Conservation (phyloP, 1,140 invertebrate species). For the Temnothorax longispinosus region DNA sequence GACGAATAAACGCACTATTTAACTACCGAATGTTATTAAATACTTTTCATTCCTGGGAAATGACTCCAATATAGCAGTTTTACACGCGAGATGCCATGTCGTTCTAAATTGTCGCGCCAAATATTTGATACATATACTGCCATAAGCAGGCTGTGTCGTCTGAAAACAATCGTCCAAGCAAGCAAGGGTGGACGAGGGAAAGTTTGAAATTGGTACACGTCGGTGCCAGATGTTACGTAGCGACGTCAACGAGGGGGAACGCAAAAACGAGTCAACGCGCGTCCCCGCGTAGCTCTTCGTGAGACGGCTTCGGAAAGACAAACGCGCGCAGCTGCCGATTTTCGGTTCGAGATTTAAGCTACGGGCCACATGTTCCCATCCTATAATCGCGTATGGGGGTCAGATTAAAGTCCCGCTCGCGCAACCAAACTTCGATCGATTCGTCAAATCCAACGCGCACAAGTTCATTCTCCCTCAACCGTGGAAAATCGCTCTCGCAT, state of each 20-base stretch:
- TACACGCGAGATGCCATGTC: background rate
- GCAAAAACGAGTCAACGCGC: slow-evolving; percentile 64
- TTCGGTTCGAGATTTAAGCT: slow-evolving; percentile 60
- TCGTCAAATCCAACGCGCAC: background rate
- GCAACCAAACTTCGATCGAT: slow-evolving; percentile 28
- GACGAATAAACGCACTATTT: background rate
- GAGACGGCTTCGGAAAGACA: slow-evolving; percentile 50
- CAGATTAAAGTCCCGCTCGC: slow-evolving; percentile 42
- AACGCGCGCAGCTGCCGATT: slow-evolving; percentile 65
- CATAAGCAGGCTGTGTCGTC: slow-evolving; percentile 3
- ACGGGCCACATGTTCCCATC: slow-evolving; percentile 65
- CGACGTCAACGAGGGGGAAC: slow-evolving; percentile 54
- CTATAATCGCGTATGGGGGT: slow-evolving; percentile 21
- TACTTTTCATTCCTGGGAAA: background rate
- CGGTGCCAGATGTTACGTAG: slow-evolving; percentile 70
- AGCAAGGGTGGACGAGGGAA: slow-evolving; percentile 48
- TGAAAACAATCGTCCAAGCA: slow-evolving; percentile 38
- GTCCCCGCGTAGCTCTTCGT: slow-evolving; percentile 12
- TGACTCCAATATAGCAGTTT: background rate
- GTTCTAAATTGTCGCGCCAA: background rate
- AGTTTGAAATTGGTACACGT: slow-evolving; percentile 72
- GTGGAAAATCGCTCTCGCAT: slow-evolving; percentile 20
- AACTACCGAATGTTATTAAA: slow-evolving; percentile 5
- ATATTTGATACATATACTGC: slow-evolving; percentile 18
- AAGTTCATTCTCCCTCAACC: slow-evolving; percentile 38